A percentile compares a stretch with the other conserved stretches of the same genome.
phyloP scores from a whole-genome alignment of 1,140 invertebrate species.

The Aphaenogaster floridana region DNA sequence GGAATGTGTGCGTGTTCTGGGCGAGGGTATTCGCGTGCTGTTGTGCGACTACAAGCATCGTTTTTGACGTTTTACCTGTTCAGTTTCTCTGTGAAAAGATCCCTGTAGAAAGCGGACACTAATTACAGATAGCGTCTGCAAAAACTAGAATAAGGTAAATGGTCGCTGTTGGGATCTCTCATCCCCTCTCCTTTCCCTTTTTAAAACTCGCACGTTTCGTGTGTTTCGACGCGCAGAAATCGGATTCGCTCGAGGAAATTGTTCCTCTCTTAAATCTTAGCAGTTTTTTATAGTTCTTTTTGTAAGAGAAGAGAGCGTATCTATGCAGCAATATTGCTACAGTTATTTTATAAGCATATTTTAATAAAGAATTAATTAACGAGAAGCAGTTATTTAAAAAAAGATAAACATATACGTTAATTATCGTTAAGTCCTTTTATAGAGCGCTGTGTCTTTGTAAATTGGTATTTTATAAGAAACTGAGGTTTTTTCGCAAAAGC shows the following conservation, averaged over 20 bases:
- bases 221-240: background rate
- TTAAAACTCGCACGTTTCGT: background rate
- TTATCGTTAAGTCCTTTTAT: background rate
- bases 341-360: background rate
- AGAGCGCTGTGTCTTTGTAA: background rate
- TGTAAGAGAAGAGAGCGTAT: background rate
- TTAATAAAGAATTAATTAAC: background rate
- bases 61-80: background rate
- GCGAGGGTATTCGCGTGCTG: background rate
- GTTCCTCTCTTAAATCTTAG: too few species aligned
- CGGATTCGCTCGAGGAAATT: background rate
- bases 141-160: background rate
- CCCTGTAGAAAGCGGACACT: conserved; percentile 45
- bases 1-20: background rate
- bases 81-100: background rate
- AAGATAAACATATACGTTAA: background rate
- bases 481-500: background rate
- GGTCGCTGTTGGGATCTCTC: background rate
- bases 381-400: background rate
- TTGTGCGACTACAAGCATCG: too few species aligned
- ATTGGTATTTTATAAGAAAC: background rate
- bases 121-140: background rate
- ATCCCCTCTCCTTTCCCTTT: background rate
- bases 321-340: background rate
- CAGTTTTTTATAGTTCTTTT: background rate